Base-by-base conservation (phyloP, 2,797 vertebrate species). In the Enteromius trimaculatus region DNA sequence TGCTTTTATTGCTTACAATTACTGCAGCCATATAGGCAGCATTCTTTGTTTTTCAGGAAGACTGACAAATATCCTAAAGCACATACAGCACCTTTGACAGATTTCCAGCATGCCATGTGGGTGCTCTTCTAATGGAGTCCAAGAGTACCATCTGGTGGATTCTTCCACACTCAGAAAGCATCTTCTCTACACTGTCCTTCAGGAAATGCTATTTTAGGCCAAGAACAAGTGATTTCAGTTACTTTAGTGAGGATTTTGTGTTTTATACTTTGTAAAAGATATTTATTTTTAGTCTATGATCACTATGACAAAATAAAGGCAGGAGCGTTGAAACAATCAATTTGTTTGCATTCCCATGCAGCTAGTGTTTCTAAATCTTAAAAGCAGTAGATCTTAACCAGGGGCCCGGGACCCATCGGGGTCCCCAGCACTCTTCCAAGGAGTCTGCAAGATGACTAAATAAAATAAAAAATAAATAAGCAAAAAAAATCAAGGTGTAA, bases 131-230 rank as follows among this genome's bases (percentile, higher is more conserved):
- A 76, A 39, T 85, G 21, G 21, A 79, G 69, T 68, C 74, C 85
- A 80, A 86, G 39, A 77, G 71, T 78, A 77, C 87, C 87, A 72
- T 79, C 87, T 86, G 82, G 79, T 84, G 85, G 82, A 86, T 66
- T 72, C 26, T 79, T 64, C 10, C 42, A 34, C 14, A 34, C 34
- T 14, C 34, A 39, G 29, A 65, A 65, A 65, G 16, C 62, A 34
- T 53, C 31, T n/a, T 62, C 8, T 80, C 51, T 21, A 1, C 7
- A 6, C 11, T 53, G 16, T 37, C 4, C 49, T 26, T 51, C 13
- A 37, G 44, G 44, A 83, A 83, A 58, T 55, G 19, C 14, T n/a
- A 65, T 66, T 42, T 47, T 53, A 55, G n/a, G 31, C 6, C 19
- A 37, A 37, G 11, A 0, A 1, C 19, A 37, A 55, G 17, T 34